Base-by-base conservation (phyloP, 2,888 invertebrate genomes). In the Ichneumoninae sp. region DNA sequence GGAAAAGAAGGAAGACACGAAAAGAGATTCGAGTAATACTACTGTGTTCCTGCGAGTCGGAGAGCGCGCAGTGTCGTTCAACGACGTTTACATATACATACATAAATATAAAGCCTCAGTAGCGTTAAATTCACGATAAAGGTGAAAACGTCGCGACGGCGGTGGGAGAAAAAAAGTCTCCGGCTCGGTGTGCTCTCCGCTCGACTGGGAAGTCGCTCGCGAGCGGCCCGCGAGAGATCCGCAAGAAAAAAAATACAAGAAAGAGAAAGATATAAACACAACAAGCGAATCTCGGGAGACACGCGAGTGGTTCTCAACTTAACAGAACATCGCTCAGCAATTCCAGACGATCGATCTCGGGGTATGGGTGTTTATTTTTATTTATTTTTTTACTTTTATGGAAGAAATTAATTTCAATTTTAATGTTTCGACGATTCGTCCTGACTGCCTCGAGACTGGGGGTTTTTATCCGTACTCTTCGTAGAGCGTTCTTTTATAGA, bases 301-400 rank as follows among this genome's bases (percentile, higher is more conserved):
- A 50, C 69, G 36, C 65, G 22, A 22, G 40, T n/a, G 82, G 70
- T 75, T 75, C 83, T 83, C 79, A 69, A 75, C 83, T 79, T 83
- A 54, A 70, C 52, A 54, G 26, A 75, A 79, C 47, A 66, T 33
- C 30, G 19, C 62, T 16, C 7, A 57, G 10, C 26, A 26, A 57
- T 13, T 26, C 26, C 57, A 57, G 50, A 47, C 5, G 7, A 36
- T 19, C 36, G 33, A 57, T 66, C 7, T 72, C 7, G 19, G 16
- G 1, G 36, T 40, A n/a, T 36, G n/a, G 6, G 19, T 19, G 8
- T 19, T 10, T 19, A 19, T 36, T 19, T 66, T 22, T 40, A 10
- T 40, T 40, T 6, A 7, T 33, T 40, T 10, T 0, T 40, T 13
- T 50, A 16, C 30, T 69, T n/a, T 2, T 52, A 26, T 69, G 8